Evolutionary conservation across 2,797 vertebrate genomes (phyloP), one percentile per base, ranked within the genome.

Genomic region (Knipowitschia caucasica): DNA sequence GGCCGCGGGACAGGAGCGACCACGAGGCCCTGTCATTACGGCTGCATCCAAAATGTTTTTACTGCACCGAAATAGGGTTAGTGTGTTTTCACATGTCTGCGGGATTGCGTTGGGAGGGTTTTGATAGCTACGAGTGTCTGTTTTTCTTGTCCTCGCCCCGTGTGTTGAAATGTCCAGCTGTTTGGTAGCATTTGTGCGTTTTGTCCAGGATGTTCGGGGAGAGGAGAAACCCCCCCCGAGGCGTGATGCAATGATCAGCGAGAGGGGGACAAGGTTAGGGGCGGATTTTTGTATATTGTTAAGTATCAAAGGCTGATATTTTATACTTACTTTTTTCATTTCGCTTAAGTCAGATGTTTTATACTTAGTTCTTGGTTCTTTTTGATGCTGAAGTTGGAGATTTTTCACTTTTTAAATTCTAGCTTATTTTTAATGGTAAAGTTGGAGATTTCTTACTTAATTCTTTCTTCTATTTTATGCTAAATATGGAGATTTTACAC

Each of bases 1-100:
- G 53, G 73, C 74, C 82, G 59, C 50, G 55, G 87, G 84, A 86
- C 89, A 85, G 68, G 84, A 86, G 80, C 86, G 76, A 69, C 75
- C 79, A 63, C 47, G 50, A 50, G 72, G 64, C 59, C 20, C 40
- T 59, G 21, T 74, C 49, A 54, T 68, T 30, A 60, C 36, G 47
- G 66, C 51, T 18, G 54, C 65, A 77, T 71, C 69, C 67, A 50
- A 69, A 18, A 36, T 62, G 53, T 63, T 53, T 56, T 80, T 68
- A 67, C 24, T 21, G 63, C 38, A 54, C 5, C 30, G 51, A 67
- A 77, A 81, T 56, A 18, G 69, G 68, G 59, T 81, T 70, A 83
- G 42, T 5, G 24, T 61, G 44, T 72, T 77, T 78, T 64, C 60
- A 55, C 59, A 78, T 62, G 68, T 75, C 71, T 62, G 24, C 53